Evolutionary conservation across 2,888 invertebrate species (phyloP), one percentile per base, ranked within the genome.

Genomic region (Drosophila melanocephala): DNA sequence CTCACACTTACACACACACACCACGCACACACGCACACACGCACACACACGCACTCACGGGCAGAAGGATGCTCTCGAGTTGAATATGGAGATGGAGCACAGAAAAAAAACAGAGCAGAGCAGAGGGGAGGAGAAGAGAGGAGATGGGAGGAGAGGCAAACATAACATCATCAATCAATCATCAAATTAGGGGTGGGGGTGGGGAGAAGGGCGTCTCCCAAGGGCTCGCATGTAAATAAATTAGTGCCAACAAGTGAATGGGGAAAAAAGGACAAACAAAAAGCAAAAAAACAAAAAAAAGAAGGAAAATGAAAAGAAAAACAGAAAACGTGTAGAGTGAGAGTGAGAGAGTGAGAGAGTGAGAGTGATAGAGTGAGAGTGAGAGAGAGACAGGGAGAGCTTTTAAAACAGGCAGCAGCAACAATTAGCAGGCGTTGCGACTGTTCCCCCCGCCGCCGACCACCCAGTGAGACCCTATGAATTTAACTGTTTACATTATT

Each of bases 111-210:
- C 30, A n/a, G n/a, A 30, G 5, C 22, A n/a, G 42, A 57, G 5
- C 32, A 44, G 51, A 12, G 3, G n/a, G 5, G 55, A 26, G 35
- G 0, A 44, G 19, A 3, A 10, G 1, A 12, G 22, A 5, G n/a
- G 10, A 42, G 42, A 1, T 1, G 14, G 14, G 58, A 32, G 5
- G 26, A 58, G 58, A 44, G 60, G 42, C 63, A 28, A 39, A 33
- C 33, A 35, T 30, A 67, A 59, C 72, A 82, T 72, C 83, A 83
- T 83, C 83, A 83, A 83, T 83, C 83, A 83, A 80, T 85, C 80
- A 71, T 74, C 81, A 63, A 75, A 26, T 9, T 16, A 35, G 28
- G 1, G 6, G 19, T 28, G 10, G 19, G 33, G 37, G 37, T 3
- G 10, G 12, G 12, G 65, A 42, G 61, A 32, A 52, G 55, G 35